Conservation (phyloP, 2,797 vertebrate species). For the Diglossa cyanea region DNA sequence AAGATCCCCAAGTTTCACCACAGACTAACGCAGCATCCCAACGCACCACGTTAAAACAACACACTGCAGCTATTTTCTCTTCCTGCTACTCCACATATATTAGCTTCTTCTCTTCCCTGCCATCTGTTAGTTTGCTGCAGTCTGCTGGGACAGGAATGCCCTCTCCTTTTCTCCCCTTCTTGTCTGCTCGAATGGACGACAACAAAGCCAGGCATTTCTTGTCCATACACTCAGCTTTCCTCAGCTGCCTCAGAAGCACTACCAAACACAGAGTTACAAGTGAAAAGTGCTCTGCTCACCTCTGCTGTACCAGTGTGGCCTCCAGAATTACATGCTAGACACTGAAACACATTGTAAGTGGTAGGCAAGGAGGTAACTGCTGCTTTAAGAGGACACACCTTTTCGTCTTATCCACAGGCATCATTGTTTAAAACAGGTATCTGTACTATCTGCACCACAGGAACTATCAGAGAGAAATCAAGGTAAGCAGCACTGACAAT, state of each 20-base stretch:
- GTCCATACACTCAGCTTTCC: not conserved
- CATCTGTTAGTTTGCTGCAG: slow-evolving; percentile 30
- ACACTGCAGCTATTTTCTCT: slow-evolving; percentile 24
- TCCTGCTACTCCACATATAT: not conserved
- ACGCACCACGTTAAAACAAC: not conserved
- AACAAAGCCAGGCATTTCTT: not conserved
- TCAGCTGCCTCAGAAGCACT: not conserved
- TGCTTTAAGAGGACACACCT: not conserved
- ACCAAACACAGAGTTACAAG: not conserved
- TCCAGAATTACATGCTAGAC: not conserved
- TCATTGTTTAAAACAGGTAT: not conserved
- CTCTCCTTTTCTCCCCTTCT: not conserved
- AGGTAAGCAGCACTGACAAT: not conserved
- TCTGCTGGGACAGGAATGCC: slow-evolving; percentile 27
- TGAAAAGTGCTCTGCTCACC: not conserved
- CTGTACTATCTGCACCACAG: not conserved
- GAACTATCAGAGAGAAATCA: not conserved
- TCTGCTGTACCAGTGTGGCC: rapidly evolving
- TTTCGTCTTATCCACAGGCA: not conserved
- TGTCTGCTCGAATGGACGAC: rapidly evolving
- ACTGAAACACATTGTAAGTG: not conserved
- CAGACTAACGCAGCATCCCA: not conserved
- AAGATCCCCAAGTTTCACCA: not conserved
- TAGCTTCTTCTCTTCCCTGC: not conserved
- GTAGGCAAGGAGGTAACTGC: not conserved